Percentiles rank a stretch among this genome's conserved stretches.
phyloP scores from a whole-genome alignment of 1,140 invertebrate genomes.

The Atta texana region DNA sequence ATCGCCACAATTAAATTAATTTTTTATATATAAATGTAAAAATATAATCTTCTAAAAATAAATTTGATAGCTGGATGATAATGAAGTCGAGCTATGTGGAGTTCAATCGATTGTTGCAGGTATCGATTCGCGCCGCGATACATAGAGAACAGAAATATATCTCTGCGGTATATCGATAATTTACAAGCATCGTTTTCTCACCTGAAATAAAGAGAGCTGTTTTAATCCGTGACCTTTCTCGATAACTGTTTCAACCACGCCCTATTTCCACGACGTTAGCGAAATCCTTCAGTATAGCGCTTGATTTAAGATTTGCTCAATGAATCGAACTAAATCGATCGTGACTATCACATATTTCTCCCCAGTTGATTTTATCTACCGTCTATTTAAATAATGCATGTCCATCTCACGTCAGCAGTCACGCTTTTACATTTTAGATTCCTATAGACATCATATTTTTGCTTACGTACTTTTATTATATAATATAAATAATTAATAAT shows the following conservation, averaged over 20 bases:
- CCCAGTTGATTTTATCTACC: neutral
- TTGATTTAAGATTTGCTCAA: conserved; percentile 1
- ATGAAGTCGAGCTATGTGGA: neutral
- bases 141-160: neutral
- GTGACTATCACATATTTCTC: neutral
- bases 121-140: neutral
- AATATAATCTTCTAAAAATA: conserved; percentile 7
- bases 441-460: neutral
- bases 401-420: neutral
- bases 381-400: neutral
- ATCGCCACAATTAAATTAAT: neutral
- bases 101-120: conserved; percentile 11
- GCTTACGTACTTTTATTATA: neutral
- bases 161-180: conserved; percentile 10
- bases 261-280: conserved; percentile 20
- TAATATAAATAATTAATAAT: neutral
- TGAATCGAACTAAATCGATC: neutral
- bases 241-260: conserved; percentile 31
- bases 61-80: neutral
- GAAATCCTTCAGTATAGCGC: conserved; percentile 15
- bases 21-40: neutral
- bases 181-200: conserved; percentile 33
- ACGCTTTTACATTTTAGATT: neutral
- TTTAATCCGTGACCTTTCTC: conserved; percentile 48
- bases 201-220: conserved; percentile 8